These are phyloP conservation scores for Steatornis caripensis DNA, from an alignment of 2,113 vertebrate genomes.

Conservation along the genomic window DNA sequence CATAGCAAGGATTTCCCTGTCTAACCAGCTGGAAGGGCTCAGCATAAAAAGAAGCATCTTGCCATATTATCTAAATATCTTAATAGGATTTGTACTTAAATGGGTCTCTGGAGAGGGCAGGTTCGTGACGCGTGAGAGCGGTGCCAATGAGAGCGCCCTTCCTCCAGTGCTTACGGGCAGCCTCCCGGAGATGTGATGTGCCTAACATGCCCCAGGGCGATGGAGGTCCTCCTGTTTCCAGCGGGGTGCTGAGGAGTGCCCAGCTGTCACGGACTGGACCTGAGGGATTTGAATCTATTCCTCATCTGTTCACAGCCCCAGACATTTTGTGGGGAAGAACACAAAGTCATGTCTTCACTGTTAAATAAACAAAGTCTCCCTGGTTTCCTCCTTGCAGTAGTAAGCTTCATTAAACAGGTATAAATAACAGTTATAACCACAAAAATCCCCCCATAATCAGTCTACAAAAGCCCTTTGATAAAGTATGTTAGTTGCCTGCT, in stretches of 20 bases:
- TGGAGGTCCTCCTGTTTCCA: not conserved
- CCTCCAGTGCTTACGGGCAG: rapidly evolving
- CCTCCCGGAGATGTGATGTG: rapidly evolving
- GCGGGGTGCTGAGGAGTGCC: not conserved
- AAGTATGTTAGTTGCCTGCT: not conserved
- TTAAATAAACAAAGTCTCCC: not conserved
- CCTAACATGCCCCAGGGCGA: not conserved
- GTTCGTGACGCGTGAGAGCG: rapidly evolving
- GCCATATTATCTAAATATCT: slow-evolving; percentile 39
- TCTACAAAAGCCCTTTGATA: not conserved
- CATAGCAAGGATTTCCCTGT: not conserved
- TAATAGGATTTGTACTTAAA: slow-evolving; percentile 21
- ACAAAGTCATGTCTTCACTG: not conserved
- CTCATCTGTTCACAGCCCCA: not conserved
- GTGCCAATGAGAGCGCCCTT: rapidly evolving
- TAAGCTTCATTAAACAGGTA: not conserved
- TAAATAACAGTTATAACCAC: not conserved
- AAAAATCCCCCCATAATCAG: not conserved
- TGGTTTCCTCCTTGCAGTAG: not conserved
- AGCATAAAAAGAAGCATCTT: slow-evolving; percentile 4
- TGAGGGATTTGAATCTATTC: not conserved
- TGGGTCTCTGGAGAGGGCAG: not conserved
- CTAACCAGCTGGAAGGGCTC: slow-evolving; percentile 32
- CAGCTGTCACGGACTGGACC: not conserved
- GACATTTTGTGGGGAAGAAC: not conserved